Evolutionary conservation across 2,113 vertebrate genomes (phyloP).

Genomic region (Embiotoca jacksoni): DNA sequence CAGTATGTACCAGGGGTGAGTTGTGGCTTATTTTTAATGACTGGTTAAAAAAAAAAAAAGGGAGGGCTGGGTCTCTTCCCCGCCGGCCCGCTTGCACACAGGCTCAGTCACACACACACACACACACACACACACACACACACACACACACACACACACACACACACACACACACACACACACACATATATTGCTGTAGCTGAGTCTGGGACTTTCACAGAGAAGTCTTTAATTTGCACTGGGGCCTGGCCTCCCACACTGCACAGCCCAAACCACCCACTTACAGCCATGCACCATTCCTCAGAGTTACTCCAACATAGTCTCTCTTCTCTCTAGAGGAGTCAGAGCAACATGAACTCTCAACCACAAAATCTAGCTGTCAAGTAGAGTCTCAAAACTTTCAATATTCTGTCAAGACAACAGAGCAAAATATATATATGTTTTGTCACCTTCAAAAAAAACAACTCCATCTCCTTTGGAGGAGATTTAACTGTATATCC

Average conservation of each 20-base stretch:
- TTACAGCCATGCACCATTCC: constrained; percentile 71
- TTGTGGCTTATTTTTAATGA: constrained; percentile 82
- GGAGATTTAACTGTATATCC: constrained; percentile 40
- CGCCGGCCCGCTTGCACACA: constrained; percentile 59
- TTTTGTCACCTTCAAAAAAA: neutral
- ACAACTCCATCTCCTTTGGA: neutral
- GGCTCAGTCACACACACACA: constrained; percentile 53
- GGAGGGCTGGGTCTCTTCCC: constrained; percentile 61
- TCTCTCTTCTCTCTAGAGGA: constrained; percentile 44
- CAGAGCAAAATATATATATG: constrained; percentile 12
- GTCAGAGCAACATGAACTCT: constrained; percentile 60
- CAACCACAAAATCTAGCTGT: constrained; percentile 58
- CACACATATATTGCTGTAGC: constrained; percentile 64
- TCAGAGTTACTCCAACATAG: constrained; percentile 40
- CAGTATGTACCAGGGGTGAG: constrained; percentile 68
- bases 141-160: constrained; percentile 48
- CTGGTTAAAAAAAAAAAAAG: constrained; percentile 63
- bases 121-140: constrained; percentile 53
- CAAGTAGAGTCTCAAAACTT: constrained; percentile 40
- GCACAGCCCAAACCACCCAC: constrained; percentile 79
- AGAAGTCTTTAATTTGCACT: constrained; percentile 83
- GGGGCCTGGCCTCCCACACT: constrained; percentile 81
- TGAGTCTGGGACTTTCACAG: constrained; percentile 81
- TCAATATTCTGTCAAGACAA: constrained; percentile 38
- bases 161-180: constrained; percentile 5